phyloP scores from a whole-genome alignment of 2,888 invertebrate genomes.

The Apodemia zela region DNA sequence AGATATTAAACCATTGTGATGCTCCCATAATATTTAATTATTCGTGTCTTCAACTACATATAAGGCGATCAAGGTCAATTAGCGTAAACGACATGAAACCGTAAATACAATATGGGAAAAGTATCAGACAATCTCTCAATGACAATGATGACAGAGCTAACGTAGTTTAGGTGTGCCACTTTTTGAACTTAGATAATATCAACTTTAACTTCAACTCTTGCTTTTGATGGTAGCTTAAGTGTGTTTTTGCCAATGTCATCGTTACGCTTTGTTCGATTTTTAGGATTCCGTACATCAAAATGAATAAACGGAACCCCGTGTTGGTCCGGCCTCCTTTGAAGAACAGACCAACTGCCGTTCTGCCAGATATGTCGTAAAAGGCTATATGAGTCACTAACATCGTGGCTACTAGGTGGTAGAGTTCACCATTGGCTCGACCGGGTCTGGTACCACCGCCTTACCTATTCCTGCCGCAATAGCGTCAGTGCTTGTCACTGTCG shows the following conservation, averaged over 20 bases:
- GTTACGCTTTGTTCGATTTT: not conserved
- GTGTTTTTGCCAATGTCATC: not conserved
- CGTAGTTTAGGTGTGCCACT: not conserved
- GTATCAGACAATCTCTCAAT: not conserved
- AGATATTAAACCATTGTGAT: not conserved
- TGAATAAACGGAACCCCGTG: no score
- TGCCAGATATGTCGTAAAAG: no score
- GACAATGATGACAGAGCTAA: not conserved
- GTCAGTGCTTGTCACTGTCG: no score
- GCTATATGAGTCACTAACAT: no score
- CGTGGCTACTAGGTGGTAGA: no score
- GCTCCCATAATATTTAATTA: not conserved
- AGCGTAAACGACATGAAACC: not conserved
- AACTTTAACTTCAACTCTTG: not conserved
- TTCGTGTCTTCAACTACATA: not conserved
- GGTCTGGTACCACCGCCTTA: no score
- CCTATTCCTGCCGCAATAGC: no score
- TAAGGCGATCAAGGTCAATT: not conserved
- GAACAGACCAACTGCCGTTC: no score
- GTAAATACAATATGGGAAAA: slow-evolving; percentile 8
- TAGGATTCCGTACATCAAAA: no score
- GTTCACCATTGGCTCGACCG: no score
- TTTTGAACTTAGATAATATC: slow-evolving; percentile 10
- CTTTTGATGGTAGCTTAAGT: not conserved
- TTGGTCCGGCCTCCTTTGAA: no score